Evolutionary conservation across 2,888 invertebrate genomes (phyloP).

Genomic region (Aleiodes leptofemur): DNA sequence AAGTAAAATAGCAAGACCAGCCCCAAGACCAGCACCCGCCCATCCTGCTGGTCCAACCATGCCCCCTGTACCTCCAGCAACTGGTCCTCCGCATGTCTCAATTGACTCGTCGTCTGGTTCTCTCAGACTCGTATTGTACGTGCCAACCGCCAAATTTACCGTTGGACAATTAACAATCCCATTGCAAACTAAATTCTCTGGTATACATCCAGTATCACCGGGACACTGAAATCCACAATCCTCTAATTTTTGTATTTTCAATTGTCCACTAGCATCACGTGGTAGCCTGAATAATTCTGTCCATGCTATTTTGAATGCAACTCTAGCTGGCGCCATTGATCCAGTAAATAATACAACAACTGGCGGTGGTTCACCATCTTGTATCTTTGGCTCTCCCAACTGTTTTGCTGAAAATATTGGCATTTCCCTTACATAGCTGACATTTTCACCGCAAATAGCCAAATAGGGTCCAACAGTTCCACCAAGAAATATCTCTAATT

Average conservation of each 20-base stretch:
- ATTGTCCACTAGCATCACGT: conserved; percentile 87
- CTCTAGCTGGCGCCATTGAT: conserved; percentile 86
- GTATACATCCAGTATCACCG: conserved; percentile 90
- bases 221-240: conserved; percentile 93
- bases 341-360: conserved; percentile 85
- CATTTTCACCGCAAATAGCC: conserved; percentile 91
- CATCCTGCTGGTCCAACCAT: conserved; percentile 77
- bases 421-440: conserved; percentile 86
- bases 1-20: conserved; percentile 78
- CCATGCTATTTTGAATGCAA: conserved; percentile 93
- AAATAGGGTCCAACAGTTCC: conserved; percentile 85
- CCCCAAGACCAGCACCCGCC: conserved; percentile 81
- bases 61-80: conserved; percentile 76
- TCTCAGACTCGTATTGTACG: conserved; percentile 64
- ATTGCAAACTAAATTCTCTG: conserved; percentile 89
- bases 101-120: conserved; percentile 86
- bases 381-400: conserved; percentile 77
- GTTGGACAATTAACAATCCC: conserved; percentile 91
- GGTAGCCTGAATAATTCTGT: conserved; percentile 92
- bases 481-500: conserved; percentile 88
- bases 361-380: conserved; percentile 79
- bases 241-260: conserved; percentile 85
- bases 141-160: conserved; percentile 71
- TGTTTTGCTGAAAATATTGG: conserved; percentile 89
- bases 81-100: conserved; percentile 80